phyloP scores from a whole-genome alignment of 2,113 vertebrate genomes.

The Emydura subglobosa region DNA sequence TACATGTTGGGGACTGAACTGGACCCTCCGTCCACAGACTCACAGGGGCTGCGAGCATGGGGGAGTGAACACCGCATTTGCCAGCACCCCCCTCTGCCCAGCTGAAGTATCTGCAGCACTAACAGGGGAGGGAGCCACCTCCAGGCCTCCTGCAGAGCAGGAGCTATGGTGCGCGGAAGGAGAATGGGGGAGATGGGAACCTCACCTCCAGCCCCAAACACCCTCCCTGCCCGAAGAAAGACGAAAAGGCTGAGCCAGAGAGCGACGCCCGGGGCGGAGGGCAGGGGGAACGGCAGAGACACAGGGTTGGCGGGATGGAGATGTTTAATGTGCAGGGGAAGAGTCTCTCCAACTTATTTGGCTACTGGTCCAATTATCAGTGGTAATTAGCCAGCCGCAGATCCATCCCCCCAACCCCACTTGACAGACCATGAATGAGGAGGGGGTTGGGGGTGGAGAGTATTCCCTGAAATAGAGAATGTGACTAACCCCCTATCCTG shows the following conservation, averaged over 20 bases:
- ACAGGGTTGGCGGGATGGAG: neutral
- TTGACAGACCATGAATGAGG: neutral
- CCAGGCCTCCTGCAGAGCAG: neutral
- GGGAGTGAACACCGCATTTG: neutral
- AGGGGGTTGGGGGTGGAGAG: too few species aligned
- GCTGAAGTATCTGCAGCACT: neutral
- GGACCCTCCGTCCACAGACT: neutral
- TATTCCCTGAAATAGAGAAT: neutral
- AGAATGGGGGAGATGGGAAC: neutral
- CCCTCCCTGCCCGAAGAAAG: neutral
- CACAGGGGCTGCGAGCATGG: neutral
- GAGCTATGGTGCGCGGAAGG: neutral
- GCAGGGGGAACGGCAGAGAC: neutral
- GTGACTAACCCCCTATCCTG: neutral
- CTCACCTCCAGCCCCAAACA: neutral
- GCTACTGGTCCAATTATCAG: rapidly evolving
- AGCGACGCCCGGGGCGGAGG: neutral
- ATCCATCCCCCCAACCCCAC: neutral
- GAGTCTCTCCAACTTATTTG: neutral
- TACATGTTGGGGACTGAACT: neutral
- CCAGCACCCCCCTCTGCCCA: neutral
- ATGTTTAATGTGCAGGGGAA: neutral
- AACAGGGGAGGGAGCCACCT: neutral
- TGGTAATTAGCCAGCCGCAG: rapidly evolving
- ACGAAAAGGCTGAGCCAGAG: neutral